phyloP scores from a whole-genome alignment of 2,888 invertebrate species.

The Ornithoptera alexandrae region DNA sequence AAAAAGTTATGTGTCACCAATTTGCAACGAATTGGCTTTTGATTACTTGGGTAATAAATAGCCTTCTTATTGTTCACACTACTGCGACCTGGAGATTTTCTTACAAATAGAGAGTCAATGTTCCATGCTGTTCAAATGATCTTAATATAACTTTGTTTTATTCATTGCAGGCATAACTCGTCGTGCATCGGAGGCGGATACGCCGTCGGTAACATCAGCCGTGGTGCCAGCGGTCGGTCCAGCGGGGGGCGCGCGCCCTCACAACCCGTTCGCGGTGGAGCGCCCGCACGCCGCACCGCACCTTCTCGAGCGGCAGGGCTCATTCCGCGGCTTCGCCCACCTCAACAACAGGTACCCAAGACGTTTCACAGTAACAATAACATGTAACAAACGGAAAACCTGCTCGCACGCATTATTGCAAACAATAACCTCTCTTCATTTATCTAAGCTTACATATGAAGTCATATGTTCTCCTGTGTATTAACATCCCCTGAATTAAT shows the following conservation, averaged over 20 bases:
- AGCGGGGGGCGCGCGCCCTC: constrained; percentile 64
- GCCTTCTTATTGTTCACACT: no score
- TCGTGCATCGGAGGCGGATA: constrained; percentile 66
- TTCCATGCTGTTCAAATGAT: neutral
- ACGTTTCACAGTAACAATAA: neutral
- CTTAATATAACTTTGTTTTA: neutral
- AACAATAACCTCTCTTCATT: no score
- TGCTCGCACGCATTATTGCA: no score
- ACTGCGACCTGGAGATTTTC: no score
- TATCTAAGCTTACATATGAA: no score
- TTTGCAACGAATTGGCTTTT: no score
- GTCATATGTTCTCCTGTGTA: no score
- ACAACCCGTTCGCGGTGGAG: constrained; percentile 96
- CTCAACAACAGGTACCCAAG: constrained; percentile 78
- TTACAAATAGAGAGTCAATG: no score
- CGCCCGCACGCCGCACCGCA: constrained; percentile 97
- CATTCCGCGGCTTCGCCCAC: constrained; percentile 94
- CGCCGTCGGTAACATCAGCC: constrained; percentile 30
- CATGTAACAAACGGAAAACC: neutral
- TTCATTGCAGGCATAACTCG: constrained; percentile 55
- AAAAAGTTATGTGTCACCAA: no score
- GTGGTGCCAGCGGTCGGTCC: constrained; percentile 34
- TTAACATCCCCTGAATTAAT: no score
- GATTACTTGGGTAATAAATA: no score
- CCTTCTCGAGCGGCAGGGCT: constrained; percentile 96